phyloP scores from a whole-genome alignment of 2,888 invertebrate genomes.

The Schrankia costaestrigalis region DNA sequence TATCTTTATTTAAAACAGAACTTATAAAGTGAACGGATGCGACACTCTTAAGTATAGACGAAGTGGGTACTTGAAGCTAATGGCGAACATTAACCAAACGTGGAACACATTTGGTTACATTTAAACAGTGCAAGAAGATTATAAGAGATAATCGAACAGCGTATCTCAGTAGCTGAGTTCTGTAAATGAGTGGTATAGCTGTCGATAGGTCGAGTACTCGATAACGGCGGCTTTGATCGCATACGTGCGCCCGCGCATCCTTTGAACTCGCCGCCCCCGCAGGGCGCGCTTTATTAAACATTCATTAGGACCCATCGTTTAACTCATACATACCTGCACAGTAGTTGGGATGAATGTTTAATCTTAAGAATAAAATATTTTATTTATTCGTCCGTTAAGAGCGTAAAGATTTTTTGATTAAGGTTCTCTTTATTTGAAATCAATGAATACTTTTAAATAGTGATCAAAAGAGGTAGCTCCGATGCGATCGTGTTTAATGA shows the following conservation, averaged over 20 bases:
- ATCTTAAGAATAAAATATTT: constrained; percentile 16
- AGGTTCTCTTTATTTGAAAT: constrained; percentile 12
- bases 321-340: constrained; percentile 37
- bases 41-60: no score
- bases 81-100: constrained; percentile 5
- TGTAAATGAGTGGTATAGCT: constrained; percentile 55
- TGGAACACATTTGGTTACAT: constrained; percentile 10
- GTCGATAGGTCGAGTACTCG: constrained; percentile 59
- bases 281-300: constrained; percentile 60
- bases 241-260: constrained; percentile 39
- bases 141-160: constrained; percentile 31
- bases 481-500: no score
- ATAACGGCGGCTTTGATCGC: constrained; percentile 69
- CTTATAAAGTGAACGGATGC: no score
- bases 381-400: constrained; percentile 10
- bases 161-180: constrained; percentile 62
- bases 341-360: constrained; percentile 27
- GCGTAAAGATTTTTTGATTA: constrained; percentile 23
- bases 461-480: background rate
- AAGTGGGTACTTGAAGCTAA: no score
- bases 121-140: constrained; percentile 19
- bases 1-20: no score
- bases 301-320: constrained; percentile 60
- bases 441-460: background rate
- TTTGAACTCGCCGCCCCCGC: constrained; percentile 68